These are phyloP conservation scores for Delichon dasypus DNA, from an alignment of 2,797 vertebrate genomes.

Conservation along the genomic window DNA sequence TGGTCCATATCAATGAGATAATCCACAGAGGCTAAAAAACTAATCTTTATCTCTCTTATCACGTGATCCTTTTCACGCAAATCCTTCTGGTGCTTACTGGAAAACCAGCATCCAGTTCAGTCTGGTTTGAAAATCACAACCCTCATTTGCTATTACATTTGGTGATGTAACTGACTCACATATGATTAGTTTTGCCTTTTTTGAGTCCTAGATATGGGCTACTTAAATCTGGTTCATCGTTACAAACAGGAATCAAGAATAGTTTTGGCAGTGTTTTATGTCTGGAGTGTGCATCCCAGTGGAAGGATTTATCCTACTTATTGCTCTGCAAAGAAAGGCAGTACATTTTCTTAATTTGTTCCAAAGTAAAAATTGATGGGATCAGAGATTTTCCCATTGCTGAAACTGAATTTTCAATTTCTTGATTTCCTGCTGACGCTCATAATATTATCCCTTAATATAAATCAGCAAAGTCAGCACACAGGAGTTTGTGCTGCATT, in stretches of 20 bases:
- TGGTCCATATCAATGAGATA: not conserved
- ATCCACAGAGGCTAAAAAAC: not conserved
- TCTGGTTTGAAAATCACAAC: not conserved
- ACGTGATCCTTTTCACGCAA: not conserved
- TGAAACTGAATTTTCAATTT: not conserved
- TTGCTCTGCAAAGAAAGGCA: not conserved
- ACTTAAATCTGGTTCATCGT: not conserved
- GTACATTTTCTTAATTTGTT: not conserved
- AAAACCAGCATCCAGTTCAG: not conserved
- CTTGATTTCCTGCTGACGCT: slow-evolving; percentile 4
- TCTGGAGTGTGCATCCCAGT: not conserved
- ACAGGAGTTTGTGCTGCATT: not conserved
- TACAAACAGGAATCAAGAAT: not conserved
- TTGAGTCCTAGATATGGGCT: not conserved
- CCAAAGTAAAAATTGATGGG: not conserved
- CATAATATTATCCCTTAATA: not conserved
- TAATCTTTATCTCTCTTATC: not conserved
- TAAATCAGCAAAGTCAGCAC: not conserved
- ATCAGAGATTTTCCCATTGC: not conserved
- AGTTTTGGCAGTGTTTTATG: not conserved
- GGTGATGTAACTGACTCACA: not conserved
- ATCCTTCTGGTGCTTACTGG: rapidly evolving
- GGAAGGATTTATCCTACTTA: not conserved
- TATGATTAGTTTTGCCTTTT: not conserved
- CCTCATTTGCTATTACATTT: not conserved